Evolutionary conservation across 2,797 vertebrate genomes (phyloP).

Genomic region (Diplodus sargus): DNA sequence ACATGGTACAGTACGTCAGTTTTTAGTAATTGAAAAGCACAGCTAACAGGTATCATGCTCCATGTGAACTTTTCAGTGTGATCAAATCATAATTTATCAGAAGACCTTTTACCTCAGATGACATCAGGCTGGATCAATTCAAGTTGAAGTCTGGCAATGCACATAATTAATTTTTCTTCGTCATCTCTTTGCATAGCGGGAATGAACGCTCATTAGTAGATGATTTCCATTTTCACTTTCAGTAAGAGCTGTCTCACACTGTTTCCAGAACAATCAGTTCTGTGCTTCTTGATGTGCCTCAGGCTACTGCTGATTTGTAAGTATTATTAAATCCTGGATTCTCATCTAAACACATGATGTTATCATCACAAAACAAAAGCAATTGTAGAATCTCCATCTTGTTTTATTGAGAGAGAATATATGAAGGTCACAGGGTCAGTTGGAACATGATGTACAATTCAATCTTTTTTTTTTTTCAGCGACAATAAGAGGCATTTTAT

Average conservation of each 20-base stretch:
- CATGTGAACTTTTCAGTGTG: not conserved
- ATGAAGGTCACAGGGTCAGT: too few species aligned
- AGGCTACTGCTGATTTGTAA: not conserved
- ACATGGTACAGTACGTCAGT: not conserved
- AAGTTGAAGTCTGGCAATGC: conserved; percentile 23
- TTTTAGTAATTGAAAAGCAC: not conserved
- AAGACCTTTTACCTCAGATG: conserved; percentile 17
- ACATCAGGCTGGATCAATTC: conserved; percentile 21
- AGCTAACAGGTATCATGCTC: not conserved
- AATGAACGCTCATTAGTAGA: conserved; percentile 27
- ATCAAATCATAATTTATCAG: conserved; percentile 11
- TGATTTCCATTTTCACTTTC: conserved; percentile 5
- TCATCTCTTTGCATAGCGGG: conserved; percentile 14
- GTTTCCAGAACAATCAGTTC: conserved; percentile 1
- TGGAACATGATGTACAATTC: too few species aligned
- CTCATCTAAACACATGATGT: not conserved
- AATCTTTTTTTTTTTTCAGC: too few species aligned
- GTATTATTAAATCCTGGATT: conserved; percentile 4
- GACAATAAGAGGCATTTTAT: too few species aligned
- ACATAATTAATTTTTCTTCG: conserved; percentile 32
- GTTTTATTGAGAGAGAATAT: too few species aligned
- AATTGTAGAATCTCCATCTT: not conserved
- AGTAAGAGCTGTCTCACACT: not conserved
- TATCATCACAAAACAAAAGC: not conserved
- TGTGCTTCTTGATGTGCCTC: not conserved